Evolutionary conservation across 1,140 invertebrate species (phyloP), one percentile per base, ranked within the genome.

Genomic region (Thalassaphorura encarpata): DNA sequence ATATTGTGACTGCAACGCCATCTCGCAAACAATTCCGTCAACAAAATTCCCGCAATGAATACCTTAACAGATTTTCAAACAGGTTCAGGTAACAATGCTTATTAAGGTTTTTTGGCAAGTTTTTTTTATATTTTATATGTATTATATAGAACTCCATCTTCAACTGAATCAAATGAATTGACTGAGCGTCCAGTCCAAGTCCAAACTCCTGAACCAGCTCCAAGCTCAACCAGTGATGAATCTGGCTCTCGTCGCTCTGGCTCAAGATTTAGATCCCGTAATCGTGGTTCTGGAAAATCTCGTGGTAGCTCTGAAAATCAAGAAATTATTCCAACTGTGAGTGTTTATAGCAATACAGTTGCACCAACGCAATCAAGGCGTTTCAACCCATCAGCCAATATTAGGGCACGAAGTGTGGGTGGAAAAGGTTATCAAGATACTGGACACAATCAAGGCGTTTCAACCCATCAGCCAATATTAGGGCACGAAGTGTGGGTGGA

Each of bases 1-100:
- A 36, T n/a, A 54, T 61, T 19, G 63, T 61, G 0, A 61, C 63
- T 31, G 60, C 59, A 23, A 64, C 63, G 3, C 63, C 63, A 33
- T 50, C 52, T 13, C 31, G 63, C 24, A 65, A 65, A 36, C 56
- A 40, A 21, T 56, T 56, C 39, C 24, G 60, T 43, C 52, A 24
- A 21, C 51, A 52, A 28, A 31, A 33, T 26, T 19, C 19, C 55
- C 24, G 51, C 19, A 54, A 54, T 33, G 59, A 57, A 24, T 54
- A 61, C 29, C 27, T 45, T 3, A 64, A 47, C 27, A 41, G 60
- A 19, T 62, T 62, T 29, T 43, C 51, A 24, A 59, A 60, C 33
- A 47, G 63, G 52, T 57, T 59, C 49, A 61, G 28, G 43, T 21
- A 19, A 27, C 39, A 45, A 45, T 42, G 51, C 24, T 40, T n/a